Conservation (phyloP, 2,888 invertebrate genomes). For the Luperina testacea region DNA sequence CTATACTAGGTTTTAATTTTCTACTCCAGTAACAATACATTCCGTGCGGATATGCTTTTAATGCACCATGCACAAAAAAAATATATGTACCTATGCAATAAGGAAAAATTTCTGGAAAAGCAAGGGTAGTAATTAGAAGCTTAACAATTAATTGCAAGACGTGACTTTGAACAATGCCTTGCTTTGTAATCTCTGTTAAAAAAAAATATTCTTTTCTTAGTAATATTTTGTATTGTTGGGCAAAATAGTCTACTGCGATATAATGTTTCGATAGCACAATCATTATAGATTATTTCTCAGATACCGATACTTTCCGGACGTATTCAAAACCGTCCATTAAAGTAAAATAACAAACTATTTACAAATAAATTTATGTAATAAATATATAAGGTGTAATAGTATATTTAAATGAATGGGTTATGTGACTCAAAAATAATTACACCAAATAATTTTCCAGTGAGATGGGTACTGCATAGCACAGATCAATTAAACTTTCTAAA, state of each 20-base stretch:
- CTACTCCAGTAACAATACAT: background rate
- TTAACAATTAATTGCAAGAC: conserved; percentile 35
- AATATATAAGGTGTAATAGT: no score
- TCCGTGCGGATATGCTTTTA: background rate
- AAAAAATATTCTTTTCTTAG: background rate
- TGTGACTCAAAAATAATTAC: conserved; percentile 53
- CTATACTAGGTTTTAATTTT: background rate
- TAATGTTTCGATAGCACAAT: conserved; percentile 9
- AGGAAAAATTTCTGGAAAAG: conserved; percentile 2
- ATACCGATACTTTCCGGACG: background rate
- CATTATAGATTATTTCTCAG: background rate
- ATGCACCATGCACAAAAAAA: background rate
- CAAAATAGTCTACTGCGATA: background rate
- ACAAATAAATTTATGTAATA: background rate
- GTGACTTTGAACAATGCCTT: conserved; percentile 25
- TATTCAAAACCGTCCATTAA: background rate
- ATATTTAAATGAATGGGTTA: background rate
- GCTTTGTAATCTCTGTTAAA: conserved; percentile 2
- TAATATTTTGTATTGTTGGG: background rate
- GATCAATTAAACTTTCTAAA: conserved; percentile 71
- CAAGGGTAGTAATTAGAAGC: conserved; percentile 10
- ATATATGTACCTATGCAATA: background rate
- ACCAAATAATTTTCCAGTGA: conserved; percentile 70
- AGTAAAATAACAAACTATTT: background rate
- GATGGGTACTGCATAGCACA: conserved; percentile 74